Evolutionary conservation across 2,113 vertebrate species (phyloP), one percentile per base, ranked within the genome.

Genomic region (Ophthalmolycus amberensis): DNA sequence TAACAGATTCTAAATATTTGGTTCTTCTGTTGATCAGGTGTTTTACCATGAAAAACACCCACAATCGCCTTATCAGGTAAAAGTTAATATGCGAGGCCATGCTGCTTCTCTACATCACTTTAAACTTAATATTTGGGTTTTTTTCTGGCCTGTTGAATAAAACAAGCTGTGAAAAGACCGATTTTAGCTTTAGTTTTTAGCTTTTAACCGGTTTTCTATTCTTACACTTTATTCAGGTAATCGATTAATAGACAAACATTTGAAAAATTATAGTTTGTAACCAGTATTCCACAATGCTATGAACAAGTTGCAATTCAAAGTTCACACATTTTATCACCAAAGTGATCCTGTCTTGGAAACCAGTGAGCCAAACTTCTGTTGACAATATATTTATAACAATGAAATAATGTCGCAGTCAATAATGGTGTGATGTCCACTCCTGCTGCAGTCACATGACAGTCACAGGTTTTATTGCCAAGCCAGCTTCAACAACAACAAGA

Each of bases 401-500:
- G 0, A 44, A 46, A 75, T 16, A 4, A 34, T 44, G 40, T 34
- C 65, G 46, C 8, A 18, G 18, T 46, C 40, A 46, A 46, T 11
- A 48, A 48, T 6, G 27, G 16, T 6, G 9, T 75, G 44, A 80
- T 65, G 73, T 80, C 37, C 50, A 27, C 48, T 44, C 16, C n/a
- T 42, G 60, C 9, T 56, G 22, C 71, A 34, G 75, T 84, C 65
- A 78, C 73, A 66, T 67, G 77, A 83, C 37, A 25, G 25, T 25
- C 15, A 59, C 38, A 77, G 67, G 66, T 52, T 76, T 64, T 16
- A 18, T 42, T 78, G 67, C 71, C 37, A 59, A 52, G 71, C 32
- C 78, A 42, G 68, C 76, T 86, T 83, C 58, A 79, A 80, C 50
- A 88, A 82, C 71, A 75, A 63, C 58, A 40, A 27, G 27, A 60